Base-by-base conservation (phyloP, 1,140 invertebrate genomes). In the Dreissena polymorpha region DNA sequence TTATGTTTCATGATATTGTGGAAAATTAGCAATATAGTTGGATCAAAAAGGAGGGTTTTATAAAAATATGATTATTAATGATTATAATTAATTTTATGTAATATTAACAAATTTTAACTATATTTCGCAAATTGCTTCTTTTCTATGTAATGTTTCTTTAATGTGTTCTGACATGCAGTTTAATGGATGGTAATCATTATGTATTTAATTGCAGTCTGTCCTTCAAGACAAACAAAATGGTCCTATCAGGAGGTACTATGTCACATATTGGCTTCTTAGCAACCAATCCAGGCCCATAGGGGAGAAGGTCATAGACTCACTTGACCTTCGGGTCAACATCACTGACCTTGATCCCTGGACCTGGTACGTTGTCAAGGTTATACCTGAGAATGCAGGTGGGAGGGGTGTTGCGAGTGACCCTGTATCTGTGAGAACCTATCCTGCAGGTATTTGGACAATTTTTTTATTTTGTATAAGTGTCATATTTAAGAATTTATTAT, bases 271-370 rank as follows among this genome's bases (percentile, higher is more conserved):
- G 73, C 64, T 83, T 6, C 73, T 71, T 10, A 76, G 73, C 68
- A 83, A 83, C 29, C 13, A 70, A 16, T 69, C 23, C 51, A 25
- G 21, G 53, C 49, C 64, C 16, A 10, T 71, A 51, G 81, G 73
- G 29, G 81, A 76, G 18, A 68, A 75, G 25, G 50, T 77, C 14
- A 53, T 77, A n/a, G 65, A 76, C 49, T 63, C 51, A 6, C 81
- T 83, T 83, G 81, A 83, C 67, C 81, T 83, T 71, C 68, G 68
- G 65, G 55, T 57, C 14, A 83, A 83, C 23, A 83, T 83, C 51
- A 76, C 51, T 76, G 72, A 51, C 68, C 81, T 83, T 83, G 65
- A 83, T 8, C 73, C 81, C 27, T 83, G 81, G 81, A 83, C 81
- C 18, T 76, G 67, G 72, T 83, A 76, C 27, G 51, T 65, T n/a